A percentile compares a stretch with the other conserved stretches of the same genome.
phyloP scores from a whole-genome alignment of 2,888 invertebrate genomes.

The Apamea anceps region DNA sequence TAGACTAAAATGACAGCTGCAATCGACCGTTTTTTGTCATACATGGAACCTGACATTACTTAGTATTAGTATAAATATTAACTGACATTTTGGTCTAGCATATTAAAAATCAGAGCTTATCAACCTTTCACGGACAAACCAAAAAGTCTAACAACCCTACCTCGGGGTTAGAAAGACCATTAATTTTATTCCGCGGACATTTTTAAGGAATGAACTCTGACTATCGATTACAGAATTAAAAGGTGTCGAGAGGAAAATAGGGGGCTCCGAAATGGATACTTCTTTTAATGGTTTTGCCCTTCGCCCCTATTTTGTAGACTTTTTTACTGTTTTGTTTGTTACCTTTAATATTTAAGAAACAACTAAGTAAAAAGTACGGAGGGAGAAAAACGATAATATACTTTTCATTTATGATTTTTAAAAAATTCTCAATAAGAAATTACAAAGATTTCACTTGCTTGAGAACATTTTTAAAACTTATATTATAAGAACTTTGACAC shows the following conservation, averaged over 20 bases:
- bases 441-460: too few relatives aligned
- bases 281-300: conserved; percentile 43
- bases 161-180: conserved; percentile 36
- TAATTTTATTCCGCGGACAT: conserved; percentile 53
- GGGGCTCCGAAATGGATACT: conserved; percentile 53
- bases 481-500: too few relatives aligned
- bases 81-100: too few relatives aligned
- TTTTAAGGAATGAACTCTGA: conserved; percentile 58
- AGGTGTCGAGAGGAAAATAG: conserved; percentile 45
- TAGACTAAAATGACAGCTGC: too few relatives aligned
- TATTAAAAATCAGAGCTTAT: too few relatives aligned
- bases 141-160: conserved; percentile 33
- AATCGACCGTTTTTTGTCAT: too few relatives aligned
- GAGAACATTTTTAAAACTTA: too few relatives aligned
- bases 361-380: not conserved
- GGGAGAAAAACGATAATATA: not conserved
- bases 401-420: not conserved
- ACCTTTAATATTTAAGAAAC: conserved; percentile 17
- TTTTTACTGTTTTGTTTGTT: conserved; percentile 8
- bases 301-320: conserved; percentile 19
- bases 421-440: too few relatives aligned
- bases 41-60: too few relatives aligned
- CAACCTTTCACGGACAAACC: not conserved
- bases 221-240: conserved; percentile 62
- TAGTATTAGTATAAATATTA: too few relatives aligned